A percentile compares a stretch with the other conserved stretches of the same genome.
phyloP scores from a whole-genome alignment of 2,797 vertebrate genomes.

The Bovichtus diacanthus region DNA sequence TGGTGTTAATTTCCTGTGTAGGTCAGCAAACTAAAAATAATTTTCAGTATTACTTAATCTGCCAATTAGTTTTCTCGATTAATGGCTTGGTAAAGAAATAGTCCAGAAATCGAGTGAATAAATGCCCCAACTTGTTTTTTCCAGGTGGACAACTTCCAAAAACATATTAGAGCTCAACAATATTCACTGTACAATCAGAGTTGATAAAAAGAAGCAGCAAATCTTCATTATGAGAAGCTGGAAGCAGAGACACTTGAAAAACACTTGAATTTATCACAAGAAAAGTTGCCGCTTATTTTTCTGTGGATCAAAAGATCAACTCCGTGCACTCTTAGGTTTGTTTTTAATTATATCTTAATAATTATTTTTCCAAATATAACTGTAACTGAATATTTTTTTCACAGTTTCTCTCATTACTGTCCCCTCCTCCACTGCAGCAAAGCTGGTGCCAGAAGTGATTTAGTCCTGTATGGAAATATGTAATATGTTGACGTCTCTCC shows the following conservation, averaged over 20 bases:
- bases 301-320: no score
- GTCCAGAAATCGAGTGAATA: not conserved
- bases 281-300: no score
- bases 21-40: no score
- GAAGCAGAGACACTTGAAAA: not conserved
- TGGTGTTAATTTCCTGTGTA: not conserved
- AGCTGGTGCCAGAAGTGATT: conserved; percentile 32
- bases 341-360: conserved; percentile 2
- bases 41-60: no score
- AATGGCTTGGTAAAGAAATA: not conserved
- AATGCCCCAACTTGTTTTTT: not conserved
- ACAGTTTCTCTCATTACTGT: conserved; percentile 2
- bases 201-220: not conserved
- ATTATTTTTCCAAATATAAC: not conserved
- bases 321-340: no score
- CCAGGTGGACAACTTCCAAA: not conserved
- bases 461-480: conserved; percentile 6
- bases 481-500: conserved; percentile 26
- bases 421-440: conserved; percentile 19
- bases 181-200: not conserved
- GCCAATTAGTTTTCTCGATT: no score
- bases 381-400: conserved; percentile 4
- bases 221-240: not conserved
- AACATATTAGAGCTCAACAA: not conserved
- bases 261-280: not conserved